Conservation (phyloP, 2,888 invertebrate genomes). For the Cephus rjabovi region DNA sequence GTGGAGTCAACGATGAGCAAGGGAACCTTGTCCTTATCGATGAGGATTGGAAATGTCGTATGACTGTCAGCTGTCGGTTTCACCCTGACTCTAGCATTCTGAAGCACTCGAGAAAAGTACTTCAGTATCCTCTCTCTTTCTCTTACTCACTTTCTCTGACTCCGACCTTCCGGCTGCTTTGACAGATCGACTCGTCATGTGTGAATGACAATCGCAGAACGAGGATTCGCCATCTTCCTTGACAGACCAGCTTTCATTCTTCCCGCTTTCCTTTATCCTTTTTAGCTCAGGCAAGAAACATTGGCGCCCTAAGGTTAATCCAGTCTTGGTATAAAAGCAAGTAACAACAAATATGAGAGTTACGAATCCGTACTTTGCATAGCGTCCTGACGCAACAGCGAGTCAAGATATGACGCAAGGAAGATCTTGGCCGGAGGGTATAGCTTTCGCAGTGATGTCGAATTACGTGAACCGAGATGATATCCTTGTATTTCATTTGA, state of each 20-base stretch:
- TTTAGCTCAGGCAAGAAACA: not conserved
- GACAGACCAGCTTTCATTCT: not conserved
- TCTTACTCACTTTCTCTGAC: not conserved
- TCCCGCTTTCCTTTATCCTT: not conserved
- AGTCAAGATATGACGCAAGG: not conserved
- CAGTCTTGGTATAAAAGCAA: not conserved
- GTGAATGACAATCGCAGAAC: not conserved
- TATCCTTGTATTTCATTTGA: not conserved
- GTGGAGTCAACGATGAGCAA: not conserved
- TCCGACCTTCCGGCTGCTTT: not conserved
- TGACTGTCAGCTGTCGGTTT: not conserved
- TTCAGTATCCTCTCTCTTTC: not conserved
- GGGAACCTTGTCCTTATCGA: not conserved
- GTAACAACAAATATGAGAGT: not conserved
- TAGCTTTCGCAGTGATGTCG: not conserved
- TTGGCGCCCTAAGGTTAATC: not conserved
- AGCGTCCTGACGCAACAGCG: not conserved
- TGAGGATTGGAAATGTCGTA: not conserved
- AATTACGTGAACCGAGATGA: not conserved
- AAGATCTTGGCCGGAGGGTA: not conserved
- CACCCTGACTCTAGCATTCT: not conserved
- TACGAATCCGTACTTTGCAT: not conserved
- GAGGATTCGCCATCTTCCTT: not conserved
- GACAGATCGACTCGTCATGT: not conserved
- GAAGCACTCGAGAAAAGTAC: not conserved